These are phyloP conservation scores for Austrofundulus limnaeus DNA, from an alignment of 2,113 vertebrate genomes.

Conservation along the genomic window DNA sequence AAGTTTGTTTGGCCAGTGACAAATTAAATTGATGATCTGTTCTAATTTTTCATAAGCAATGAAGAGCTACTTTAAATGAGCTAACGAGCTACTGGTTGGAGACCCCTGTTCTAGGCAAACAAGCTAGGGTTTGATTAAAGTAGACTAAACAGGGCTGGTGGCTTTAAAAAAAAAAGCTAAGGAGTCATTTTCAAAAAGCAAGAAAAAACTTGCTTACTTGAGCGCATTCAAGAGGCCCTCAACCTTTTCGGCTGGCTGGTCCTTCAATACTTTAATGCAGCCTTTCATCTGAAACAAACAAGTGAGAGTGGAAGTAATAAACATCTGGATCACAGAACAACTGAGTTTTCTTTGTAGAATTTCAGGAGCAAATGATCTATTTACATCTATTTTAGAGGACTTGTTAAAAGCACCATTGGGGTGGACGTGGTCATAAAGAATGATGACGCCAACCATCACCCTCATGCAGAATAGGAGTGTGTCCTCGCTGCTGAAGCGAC, in stretches of 20 bases:
- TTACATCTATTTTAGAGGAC: slow-evolving; percentile 97
- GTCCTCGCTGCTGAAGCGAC: slow-evolving; percentile 94
- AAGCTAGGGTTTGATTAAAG: no score
- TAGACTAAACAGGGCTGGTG: no score
- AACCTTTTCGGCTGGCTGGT: slow-evolving; percentile 96
- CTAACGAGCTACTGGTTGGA: no score
- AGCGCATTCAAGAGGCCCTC: slow-evolving; percentile 98
- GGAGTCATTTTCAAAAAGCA: neutral
- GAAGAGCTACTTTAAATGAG: no score
- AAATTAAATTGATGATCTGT: no score
- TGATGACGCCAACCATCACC: slow-evolving; percentile 98
- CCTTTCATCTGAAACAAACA: slow-evolving; percentile 91
- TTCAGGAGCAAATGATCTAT: slow-evolving; percentile 20
- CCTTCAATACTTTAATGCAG: slow-evolving; percentile 98
- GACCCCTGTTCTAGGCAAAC: no score
- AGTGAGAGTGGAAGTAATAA: slow-evolving; percentile 7
- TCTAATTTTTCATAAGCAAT: no score
- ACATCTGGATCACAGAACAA: neutral
- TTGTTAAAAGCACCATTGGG: slow-evolving; percentile 98
- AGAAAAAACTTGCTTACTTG: slow-evolving; percentile 84
- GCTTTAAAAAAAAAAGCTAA: no score
- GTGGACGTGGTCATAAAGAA: slow-evolving; percentile 97
- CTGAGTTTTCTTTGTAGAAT: neutral
- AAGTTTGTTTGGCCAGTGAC: no score
- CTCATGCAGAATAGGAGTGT: slow-evolving; percentile 97